Evolutionary conservation across 2,797 vertebrate genomes (phyloP).

Genomic region (Karalla daura): DNA sequence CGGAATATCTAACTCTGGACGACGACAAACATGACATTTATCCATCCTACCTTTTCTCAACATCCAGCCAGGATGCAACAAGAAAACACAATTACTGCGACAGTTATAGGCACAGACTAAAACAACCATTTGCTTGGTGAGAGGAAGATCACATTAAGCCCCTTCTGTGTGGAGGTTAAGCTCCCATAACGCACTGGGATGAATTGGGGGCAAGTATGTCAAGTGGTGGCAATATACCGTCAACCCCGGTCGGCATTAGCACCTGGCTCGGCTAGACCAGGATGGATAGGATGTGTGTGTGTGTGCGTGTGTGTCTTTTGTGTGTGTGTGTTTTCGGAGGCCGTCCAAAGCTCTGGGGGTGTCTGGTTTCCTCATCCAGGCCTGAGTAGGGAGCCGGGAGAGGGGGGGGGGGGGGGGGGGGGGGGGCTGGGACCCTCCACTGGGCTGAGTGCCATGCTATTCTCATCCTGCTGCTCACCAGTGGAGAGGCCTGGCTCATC

Average conservation of each 20-base stretch:
- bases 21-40: constrained; percentile 48
- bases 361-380: constrained; percentile 50
- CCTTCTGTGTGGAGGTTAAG: constrained; percentile 54
- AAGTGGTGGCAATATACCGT: constrained; percentile 38
- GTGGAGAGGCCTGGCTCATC: constrained; percentile 22
- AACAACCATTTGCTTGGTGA: constrained; percentile 45
- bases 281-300: constrained; percentile 29
- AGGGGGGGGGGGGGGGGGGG: too few relatives aligned
- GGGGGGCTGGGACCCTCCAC: constrained; percentile 29
- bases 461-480: constrained; percentile 56
- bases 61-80: constrained; percentile 75
- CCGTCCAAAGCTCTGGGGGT: constrained; percentile 36
- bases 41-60: constrained; percentile 75
- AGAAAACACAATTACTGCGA: constrained; percentile 71
- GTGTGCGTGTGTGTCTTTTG: constrained; percentile 4
- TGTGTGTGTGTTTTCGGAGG: constrained; percentile 4
- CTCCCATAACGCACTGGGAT: constrained; percentile 66
- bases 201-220: constrained; percentile 56
- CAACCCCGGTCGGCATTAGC: constrained; percentile 55
- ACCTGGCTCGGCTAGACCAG: constrained; percentile 42
- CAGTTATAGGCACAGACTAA: constrained; percentile 49
- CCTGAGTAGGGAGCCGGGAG: too few relatives aligned
- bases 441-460: constrained; percentile 72
- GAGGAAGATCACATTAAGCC: constrained; percentile 39
- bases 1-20: constrained; percentile 31